Percentiles rank a stretch among this genome's conserved stretches.
phyloP scores from a whole-genome alignment of 2,888 invertebrate genomes.

The Coelinius sp. region DNA sequence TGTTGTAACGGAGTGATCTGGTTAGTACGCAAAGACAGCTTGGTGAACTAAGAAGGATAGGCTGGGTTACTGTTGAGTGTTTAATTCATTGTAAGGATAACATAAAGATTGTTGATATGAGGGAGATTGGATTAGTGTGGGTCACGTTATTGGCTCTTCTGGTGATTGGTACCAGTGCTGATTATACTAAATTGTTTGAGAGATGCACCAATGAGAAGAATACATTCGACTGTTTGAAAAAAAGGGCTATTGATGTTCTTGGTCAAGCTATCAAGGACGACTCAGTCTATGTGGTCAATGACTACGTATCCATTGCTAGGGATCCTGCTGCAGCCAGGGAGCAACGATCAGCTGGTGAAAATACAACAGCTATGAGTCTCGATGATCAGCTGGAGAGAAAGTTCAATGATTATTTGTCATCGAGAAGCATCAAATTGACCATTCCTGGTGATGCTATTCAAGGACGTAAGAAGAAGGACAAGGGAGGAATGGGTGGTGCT shows the following conservation, averaged over 20 bases:
- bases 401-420: conserved; percentile 64
- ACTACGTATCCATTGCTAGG: conserved; percentile 62
- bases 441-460: conserved; percentile 68
- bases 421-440: conserved; percentile 65
- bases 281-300: conserved; percentile 64
- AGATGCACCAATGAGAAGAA: conserved; percentile 65
- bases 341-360: conserved; percentile 37
- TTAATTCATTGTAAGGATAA: not conserved
- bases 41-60: not conserved
- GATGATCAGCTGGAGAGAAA: conserved; percentile 66
- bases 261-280: conserved; percentile 65
- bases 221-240: conserved; percentile 66
- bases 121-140: conserved; percentile 41
- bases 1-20: conserved; percentile 34
- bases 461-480: conserved; percentile 73
- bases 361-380: conserved; percentile 56
- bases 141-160: conserved; percentile 43
- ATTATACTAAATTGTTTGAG: conserved; percentile 63
- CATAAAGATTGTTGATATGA: conserved; percentile 43
- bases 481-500: conserved; percentile 71
- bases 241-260: conserved; percentile 62
- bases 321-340: conserved; percentile 52
- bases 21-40: conserved; percentile 40
- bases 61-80: not conserved
- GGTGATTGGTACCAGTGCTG: conserved; percentile 45